Percentiles rank a stretch among this genome's conserved stretches.
Evolutionary conservation across 30 jellyfish, hydroid and myxozoan species (phyloP).

Genomic region (Mastigias papua): DNA sequence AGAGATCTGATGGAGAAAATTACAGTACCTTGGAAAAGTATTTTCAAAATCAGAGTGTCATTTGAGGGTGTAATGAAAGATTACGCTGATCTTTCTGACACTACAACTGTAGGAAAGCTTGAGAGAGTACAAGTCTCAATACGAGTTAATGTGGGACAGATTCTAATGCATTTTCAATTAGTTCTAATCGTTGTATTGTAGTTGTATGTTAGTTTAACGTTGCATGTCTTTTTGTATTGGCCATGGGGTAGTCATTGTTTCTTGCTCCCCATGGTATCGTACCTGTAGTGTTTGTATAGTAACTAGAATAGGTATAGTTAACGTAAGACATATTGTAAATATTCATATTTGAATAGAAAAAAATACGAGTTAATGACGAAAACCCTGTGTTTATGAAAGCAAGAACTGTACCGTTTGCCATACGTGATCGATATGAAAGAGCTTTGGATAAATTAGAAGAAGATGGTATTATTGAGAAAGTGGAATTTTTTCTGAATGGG

Average conservation of each 20-base stretch:
- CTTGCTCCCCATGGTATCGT: too few species aligned
- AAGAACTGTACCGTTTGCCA: conserved; percentile 50
- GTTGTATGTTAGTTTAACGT: too few species aligned
- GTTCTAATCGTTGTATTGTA: too few species aligned
- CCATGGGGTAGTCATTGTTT: too few species aligned
- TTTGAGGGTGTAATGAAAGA: conserved; percentile 48
- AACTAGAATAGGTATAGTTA: too few species aligned
- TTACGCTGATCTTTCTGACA: conserved; percentile 28
- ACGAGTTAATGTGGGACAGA: too few species aligned
- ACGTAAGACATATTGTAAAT: too few species aligned
- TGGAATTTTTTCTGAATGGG: conserved; percentile 48
- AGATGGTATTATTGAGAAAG: conserved; percentile 29
- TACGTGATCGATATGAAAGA: conserved; percentile 27
- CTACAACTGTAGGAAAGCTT: conserved; percentile 53
- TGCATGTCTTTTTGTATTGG: too few species aligned
- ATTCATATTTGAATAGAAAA: too few species aligned
- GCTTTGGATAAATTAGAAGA: conserved; percentile 29
- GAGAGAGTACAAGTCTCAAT: conserved; percentile 51
- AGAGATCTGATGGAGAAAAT: conserved; percentile 49
- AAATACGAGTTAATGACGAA: conserved; percentile 44
- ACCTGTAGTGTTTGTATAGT: too few species aligned
- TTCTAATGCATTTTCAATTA: too few species aligned
- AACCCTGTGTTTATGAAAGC: conserved; percentile 49
- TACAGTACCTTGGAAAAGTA: conserved; percentile 49
- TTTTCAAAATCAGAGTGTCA: conserved; percentile 34